Conservation (phyloP, 2,113 vertebrate genomes). For the Percopsis transmontana region DNA sequence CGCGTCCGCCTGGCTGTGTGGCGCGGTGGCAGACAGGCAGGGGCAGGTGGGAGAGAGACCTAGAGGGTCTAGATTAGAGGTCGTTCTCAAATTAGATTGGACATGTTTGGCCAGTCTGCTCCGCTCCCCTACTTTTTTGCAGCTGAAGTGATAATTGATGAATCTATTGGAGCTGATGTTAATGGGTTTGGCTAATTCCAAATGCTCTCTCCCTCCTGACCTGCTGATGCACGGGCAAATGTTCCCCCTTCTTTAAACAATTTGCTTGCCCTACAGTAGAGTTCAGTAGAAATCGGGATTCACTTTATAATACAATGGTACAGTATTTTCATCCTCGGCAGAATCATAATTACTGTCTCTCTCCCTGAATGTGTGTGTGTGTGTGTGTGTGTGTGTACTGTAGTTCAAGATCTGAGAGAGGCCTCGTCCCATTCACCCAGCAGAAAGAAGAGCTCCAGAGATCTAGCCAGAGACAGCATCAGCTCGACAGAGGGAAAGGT, state of each 20-base stretch:
- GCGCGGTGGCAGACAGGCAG: no score
- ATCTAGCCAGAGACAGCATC: conserved; percentile 78
- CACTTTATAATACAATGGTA: not conserved
- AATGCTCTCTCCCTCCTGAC: no score
- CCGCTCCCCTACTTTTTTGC: not conserved
- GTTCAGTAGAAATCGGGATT: not conserved
- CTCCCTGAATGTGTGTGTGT: conserved; percentile 12
- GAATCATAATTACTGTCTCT: conserved; percentile 6
- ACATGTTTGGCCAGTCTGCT: not conserved
- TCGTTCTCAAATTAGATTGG: not conserved
- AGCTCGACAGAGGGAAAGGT: conserved; percentile 88
- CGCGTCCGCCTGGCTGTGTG: no score
- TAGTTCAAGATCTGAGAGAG: conserved; percentile 43
- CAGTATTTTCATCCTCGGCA: not conserved
- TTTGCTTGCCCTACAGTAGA: not conserved
- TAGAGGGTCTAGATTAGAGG: no score
- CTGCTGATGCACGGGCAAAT: no score
- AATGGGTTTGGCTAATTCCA: no score
- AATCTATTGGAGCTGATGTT: no score
- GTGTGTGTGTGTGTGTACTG: conserved; percentile 14
- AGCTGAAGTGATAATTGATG: not conserved
- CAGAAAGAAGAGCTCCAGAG: conserved; percentile 77
- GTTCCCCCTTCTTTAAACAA: no score
- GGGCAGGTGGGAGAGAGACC: no score
- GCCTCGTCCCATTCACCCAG: conserved; percentile 61